Conservation (phyloP, 2,113 vertebrate species). For the Gymnarchus niloticus region DNA sequence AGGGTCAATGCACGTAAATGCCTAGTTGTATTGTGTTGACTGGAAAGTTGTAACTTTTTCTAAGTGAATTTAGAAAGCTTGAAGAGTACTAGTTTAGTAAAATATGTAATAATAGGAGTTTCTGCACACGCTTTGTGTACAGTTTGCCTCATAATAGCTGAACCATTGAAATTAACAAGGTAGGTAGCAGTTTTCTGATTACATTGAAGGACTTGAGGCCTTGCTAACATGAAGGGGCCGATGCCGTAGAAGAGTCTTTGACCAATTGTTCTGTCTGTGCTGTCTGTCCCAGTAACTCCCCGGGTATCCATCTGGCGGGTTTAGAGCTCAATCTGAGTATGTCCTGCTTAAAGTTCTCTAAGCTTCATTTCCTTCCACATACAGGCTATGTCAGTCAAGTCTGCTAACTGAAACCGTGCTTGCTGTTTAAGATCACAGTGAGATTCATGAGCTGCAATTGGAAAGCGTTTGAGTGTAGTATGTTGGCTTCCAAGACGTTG, state of each 20-base stretch:
- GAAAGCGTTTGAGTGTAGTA: too few relatives aligned
- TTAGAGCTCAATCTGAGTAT: neutral
- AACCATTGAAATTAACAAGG: neutral
- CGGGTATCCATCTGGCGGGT: neutral
- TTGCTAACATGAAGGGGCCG: neutral
- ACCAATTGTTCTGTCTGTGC: neutral
- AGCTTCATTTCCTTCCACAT: neutral
- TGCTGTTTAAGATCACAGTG: neutral
- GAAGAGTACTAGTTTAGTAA: too few relatives aligned
- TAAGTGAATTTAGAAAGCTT: neutral
- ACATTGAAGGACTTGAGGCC: neutral
- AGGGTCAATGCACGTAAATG: neutral
- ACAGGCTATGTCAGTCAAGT: slow-evolving; percentile 4
- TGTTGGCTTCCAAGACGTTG: neutral
- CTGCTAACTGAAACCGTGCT: neutral
- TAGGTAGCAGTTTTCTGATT: neutral
- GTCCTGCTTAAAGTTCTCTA: neutral
- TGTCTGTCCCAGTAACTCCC: neutral
- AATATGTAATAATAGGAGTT: neutral
- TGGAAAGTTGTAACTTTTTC: neutral
- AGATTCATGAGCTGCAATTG: neutral
- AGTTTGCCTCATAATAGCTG: neutral
- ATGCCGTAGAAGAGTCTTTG: neutral
- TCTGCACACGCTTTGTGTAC: neutral
- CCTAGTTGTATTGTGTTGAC: neutral